Evolutionary conservation across 2,888 invertebrate genomes (phyloP), one percentile per base, ranked within the genome.

Genomic region (Copidosoma aretas): DNA sequence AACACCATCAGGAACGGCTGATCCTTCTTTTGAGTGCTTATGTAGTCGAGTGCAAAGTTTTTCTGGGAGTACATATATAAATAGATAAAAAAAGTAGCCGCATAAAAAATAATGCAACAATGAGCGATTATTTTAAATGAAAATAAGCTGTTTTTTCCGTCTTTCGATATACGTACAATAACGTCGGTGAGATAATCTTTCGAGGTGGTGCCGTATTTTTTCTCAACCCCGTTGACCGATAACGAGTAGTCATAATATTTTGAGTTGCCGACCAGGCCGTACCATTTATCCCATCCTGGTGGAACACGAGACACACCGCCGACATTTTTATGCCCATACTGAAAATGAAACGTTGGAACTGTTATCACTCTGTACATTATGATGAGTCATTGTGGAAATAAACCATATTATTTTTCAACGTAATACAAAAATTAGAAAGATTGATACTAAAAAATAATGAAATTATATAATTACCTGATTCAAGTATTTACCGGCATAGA

Each of bases 401-500:
- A n/a, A n/a, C n/a, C n/a, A n/a, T n/a, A n/a, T n/a, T n/a, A n/a
- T n/a, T n/a, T n/a, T n/a, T n/a, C n/a, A n/a, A n/a, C n/a, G n/a
- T n/a, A 32, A 32, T 5, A 32, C 3, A 32, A 32, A 32, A 32
- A 32, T 8, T 3, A 32, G 32, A 32, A 32, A 32, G 3, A 32
- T 32, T 32, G 32, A 8, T 32, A 32, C 32, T 8, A 32, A 32
- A 32, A 32, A 32, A 32, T 32, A 32, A 32, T 8, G 8, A 32
- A 32, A 8, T 32, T 8, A 32, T n/a, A n/a, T n/a, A n/a, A n/a
- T n/a, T 60, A 93, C 95, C 87, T 92, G 88, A 85, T 97, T 97
- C 73, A 97, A 86, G 85, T 97, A 97, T 86, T 97, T 97, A 60
- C 97, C 97, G 75, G 93, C 95, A 82, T 94, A 97, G 81, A 96